phyloP scores from a whole-genome alignment of 2,113 vertebrate species.

The Dunckerocampus dactyliophorus region DNA sequence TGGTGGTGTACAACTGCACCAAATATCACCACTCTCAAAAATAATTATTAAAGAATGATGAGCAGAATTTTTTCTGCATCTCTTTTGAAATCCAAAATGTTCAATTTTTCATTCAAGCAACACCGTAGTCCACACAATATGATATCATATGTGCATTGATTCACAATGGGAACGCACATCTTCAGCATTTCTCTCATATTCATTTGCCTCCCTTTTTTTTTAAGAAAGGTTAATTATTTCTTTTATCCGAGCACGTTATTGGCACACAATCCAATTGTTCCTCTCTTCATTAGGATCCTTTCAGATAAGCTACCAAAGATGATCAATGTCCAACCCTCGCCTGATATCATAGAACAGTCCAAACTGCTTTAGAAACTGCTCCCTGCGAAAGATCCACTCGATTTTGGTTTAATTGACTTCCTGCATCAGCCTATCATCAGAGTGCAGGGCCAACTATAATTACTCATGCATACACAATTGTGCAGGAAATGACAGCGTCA shows the following conservation, averaged over 20 bases:
- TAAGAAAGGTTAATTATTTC: conserved; percentile 15
- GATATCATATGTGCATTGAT: conserved; percentile 1
- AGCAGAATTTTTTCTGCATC: no score
- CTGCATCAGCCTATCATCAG: conserved; percentile 46
- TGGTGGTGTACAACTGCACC: no score
- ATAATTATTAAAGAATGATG: no score
- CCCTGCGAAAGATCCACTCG: conserved; percentile 37
- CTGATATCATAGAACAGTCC: conserved; percentile 23
- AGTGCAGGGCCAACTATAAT: conserved; percentile 42
- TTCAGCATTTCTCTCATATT: conserved; percentile 5
- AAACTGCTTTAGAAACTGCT: conserved; percentile 30
- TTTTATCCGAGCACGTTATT: conserved; percentile 28
- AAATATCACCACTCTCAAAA: no score
- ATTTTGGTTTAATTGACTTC: conserved; percentile 50
- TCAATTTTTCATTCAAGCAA: no score
- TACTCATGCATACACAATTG: conserved; percentile 53
- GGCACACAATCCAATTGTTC: conserved; percentile 24
- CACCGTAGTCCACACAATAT: background rate
- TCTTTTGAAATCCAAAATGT: no score
- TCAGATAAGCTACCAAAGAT: conserved; percentile 26
- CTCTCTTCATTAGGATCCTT: conserved; percentile 15
- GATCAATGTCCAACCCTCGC: conserved; percentile 33
- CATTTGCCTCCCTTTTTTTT: background rate
- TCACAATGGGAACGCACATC: background rate
- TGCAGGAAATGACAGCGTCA: conserved; percentile 49